A percentile compares a stretch with the other conserved stretches of the same genome.
phyloP scores from a whole-genome alignment of 2,113 vertebrate genomes.

The Phalacrocorax aristotelis region DNA sequence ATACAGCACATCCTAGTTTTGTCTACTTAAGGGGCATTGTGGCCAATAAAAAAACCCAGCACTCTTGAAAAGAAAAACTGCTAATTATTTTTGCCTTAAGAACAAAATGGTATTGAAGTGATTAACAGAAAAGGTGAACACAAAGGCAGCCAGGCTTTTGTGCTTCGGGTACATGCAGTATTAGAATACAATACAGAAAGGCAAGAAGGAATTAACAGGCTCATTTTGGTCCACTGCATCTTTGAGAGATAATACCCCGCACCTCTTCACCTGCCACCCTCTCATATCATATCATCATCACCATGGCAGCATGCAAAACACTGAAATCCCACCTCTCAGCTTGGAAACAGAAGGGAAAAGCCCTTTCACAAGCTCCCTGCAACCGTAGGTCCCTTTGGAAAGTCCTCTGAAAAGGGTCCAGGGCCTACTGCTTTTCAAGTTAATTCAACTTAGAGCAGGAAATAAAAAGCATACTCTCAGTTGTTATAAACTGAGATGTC shows the following conservation, averaged over 20 bases:
- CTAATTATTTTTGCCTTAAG: constrained; percentile 84
- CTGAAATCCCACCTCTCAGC: not conserved
- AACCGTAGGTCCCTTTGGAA: not conserved
- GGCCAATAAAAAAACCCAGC: not conserved
- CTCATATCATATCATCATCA: not conserved
- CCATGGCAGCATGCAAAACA: not conserved
- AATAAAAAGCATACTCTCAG: not conserved
- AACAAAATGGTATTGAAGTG: constrained; percentile 62
- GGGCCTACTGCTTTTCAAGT: not conserved
- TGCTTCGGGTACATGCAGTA: constrained; percentile 44
- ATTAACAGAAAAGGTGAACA: constrained; percentile 69
- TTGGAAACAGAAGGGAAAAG: not conserved
- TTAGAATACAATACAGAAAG: not conserved
- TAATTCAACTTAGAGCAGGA: not conserved
- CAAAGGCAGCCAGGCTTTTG: constrained; percentile 75
- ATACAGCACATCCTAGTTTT: not conserved
- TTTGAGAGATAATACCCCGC: not conserved
- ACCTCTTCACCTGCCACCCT: not conserved
- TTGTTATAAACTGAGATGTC: fast-evolving
- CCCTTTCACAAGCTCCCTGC: not conserved
- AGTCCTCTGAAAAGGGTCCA: not conserved
- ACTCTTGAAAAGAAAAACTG: constrained; percentile 66
- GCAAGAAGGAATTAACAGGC: constrained; percentile 40
- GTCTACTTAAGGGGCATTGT: not conserved
- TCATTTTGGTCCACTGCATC: constrained; percentile 24